Evolutionary conservation across 2,113 vertebrate genomes (phyloP), one percentile per base, ranked within the genome.

Genomic region (Bettongia penicillata): DNA sequence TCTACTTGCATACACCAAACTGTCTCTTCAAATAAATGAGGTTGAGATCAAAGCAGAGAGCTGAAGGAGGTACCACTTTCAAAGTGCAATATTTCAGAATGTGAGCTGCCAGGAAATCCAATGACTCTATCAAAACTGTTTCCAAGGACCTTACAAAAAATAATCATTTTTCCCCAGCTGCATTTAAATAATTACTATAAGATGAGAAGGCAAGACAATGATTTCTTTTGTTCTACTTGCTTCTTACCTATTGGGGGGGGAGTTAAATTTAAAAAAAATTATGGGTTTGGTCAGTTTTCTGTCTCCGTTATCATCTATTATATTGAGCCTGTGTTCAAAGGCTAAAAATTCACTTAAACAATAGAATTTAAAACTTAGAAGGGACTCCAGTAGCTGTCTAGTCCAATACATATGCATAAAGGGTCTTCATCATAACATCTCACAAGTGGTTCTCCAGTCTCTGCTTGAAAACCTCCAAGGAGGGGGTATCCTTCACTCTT

Each of bases 51-150:
- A 53, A 96, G 93, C 96, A 97, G 48, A 91, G 77, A 95, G 94
- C 93, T 96, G 53, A 90, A 92, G 91, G 91, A 94, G 96, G 90
- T 91, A 53, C 95, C 43, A 84, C 24, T 95, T 96, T 94, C 93
- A 26, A n/a, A 16, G 53, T 91, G 97, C 43, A 91, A 77, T 94
- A 92, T 92, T 89, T 96, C 93, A 90, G 96, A 93, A 94, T 93
- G 95, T 94, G 95, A 96, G 93, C 95, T 97, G 93, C 94, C 95
- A 77, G 84, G 51, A 96, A 98, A 97, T 97, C 96, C 95, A 96
- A 95, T 92, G 96, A 97, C 84, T 53, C 91, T 89, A 95, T 93
- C 96, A 97, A 97, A 94, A 96, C 61, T 94, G 93, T 91, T 96
- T 96, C 91, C 49, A 93, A 96, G 26, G 28, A 68, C 31, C 31